A percentile compares a stretch with the other conserved stretches of the same genome.
Conservation (phyloP, 2,888 invertebrate genomes). For the Andrena chrysosceles region DNA sequence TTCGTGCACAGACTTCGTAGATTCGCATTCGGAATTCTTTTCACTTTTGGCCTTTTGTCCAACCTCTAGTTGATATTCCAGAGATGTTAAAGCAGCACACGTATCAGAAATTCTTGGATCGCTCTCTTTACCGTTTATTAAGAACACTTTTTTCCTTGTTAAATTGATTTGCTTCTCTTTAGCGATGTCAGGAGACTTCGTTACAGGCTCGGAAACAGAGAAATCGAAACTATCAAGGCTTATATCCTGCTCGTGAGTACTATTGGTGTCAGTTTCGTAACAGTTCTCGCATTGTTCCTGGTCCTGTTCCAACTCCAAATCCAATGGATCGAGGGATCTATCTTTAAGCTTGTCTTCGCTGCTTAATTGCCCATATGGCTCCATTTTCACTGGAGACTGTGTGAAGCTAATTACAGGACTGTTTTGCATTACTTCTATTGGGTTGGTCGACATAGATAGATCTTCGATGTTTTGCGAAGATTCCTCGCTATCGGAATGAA, state of each 20-base stretch:
- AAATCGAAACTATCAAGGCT: conserved; percentile 54
- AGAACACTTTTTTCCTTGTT: conserved; percentile 29
- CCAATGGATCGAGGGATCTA: conserved; percentile 69
- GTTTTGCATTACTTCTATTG: conserved; percentile 81
- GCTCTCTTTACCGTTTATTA: conserved; percentile 23
- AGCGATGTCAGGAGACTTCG: background rate
- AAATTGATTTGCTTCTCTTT: conserved; percentile 31
- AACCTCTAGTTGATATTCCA: conserved; percentile 46
- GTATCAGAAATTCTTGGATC: conserved; percentile 18
- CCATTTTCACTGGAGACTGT: conserved; percentile 79
- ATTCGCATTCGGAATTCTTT: conserved; percentile 31
- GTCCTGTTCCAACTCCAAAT: conserved; percentile 74
- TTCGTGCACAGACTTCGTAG: conserved; percentile 8
- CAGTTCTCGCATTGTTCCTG: conserved; percentile 32
- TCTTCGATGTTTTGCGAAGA: conserved; percentile 75
- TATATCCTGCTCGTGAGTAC: conserved; percentile 29
- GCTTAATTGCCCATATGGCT: conserved; percentile 75
- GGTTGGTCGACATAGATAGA: conserved; percentile 77
- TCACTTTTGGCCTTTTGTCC: conserved; percentile 13
- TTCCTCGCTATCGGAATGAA: conserved; percentile 83
- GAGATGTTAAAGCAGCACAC: conserved; percentile 36
- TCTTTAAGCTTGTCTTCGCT: conserved; percentile 56
- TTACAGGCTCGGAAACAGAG: conserved; percentile 13
- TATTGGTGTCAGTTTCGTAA: conserved; percentile 46
- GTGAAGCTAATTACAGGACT: conserved; percentile 83